Percentiles rank a stretch among this genome's conserved stretches.
phyloP scores from a whole-genome alignment of 2,113 vertebrate genomes.

The Alectura lathami region DNA sequence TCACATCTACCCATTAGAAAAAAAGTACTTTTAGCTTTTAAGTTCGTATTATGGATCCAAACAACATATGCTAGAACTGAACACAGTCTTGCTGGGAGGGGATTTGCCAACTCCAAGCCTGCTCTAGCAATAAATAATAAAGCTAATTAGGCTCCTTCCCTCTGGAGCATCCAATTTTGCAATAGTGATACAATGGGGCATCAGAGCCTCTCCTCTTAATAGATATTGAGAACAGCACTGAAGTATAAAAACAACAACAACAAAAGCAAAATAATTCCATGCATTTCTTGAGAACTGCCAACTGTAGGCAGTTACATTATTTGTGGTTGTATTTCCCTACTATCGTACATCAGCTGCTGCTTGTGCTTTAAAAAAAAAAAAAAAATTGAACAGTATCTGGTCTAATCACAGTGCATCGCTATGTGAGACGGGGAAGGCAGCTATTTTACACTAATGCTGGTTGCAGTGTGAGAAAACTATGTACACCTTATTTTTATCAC shows the following conservation, averaged over 20 bases:
- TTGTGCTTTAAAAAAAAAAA: not conserved
- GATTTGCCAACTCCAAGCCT: conserved; percentile 41
- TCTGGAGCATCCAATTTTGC: conserved; percentile 23
- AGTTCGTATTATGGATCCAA: conserved; percentile 51
- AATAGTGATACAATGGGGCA: not conserved
- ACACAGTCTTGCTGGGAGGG: conserved; percentile 31
- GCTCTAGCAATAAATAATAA: conserved; percentile 52
- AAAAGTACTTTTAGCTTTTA: conserved; percentile 52
- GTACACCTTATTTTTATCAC: conserved; percentile 4
- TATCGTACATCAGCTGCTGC: not conserved
- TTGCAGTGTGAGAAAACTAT: not conserved
- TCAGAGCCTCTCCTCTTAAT: not conserved
- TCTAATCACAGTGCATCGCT: not conserved
- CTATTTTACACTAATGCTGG: not conserved
- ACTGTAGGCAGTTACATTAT: not conserved
- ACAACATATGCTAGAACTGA: conserved; percentile 57
- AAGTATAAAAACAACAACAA: not conserved
- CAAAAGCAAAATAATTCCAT: not conserved
- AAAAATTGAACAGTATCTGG: not conserved
- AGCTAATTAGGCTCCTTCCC: conserved; percentile 46
- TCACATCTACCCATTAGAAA: conserved; percentile 38
- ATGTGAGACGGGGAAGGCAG: not conserved
- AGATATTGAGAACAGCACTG: not conserved
- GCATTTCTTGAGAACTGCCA: not conserved
- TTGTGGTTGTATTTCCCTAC: conserved; percentile 17